Evolutionary conservation across 2,888 invertebrate species (phyloP), one percentile per base, ranked within the genome.

Genomic region (Cheilosia pagana): DNA sequence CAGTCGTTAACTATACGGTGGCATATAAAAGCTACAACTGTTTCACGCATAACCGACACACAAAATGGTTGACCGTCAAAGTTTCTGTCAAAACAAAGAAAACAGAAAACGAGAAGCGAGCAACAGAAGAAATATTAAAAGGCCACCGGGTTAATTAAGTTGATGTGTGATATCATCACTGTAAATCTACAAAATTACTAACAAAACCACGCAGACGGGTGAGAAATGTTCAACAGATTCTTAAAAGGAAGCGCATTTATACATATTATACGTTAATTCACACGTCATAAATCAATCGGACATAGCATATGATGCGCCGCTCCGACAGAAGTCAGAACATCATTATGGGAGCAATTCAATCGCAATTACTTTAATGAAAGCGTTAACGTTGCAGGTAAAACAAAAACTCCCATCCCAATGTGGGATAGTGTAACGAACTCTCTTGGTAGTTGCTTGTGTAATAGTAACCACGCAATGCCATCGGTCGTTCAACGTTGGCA

Each of bases 91-190:
- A 81, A 81, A 81, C 76, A 82, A 82, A 72, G 39, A 71, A 65
- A 60, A 71, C 23, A 48, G 3, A 48, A 70, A 57, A 28, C 7
- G 21, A 50, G 52, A 48, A 28, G 21, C 35, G 43, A 50, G 48
- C 6, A 23, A 31, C 21, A 71, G 63, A 72, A 53, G 62, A 72
- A 77, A 72, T 57, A 77, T 62, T 59, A 83, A 83, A 83, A 78
- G 83, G 83, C 74, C 83, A 83, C 14, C 74, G 50, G 74, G 79
- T 83, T 79, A 79, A 83, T 83, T 83, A 83, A 78, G 59, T 65
- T 78, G 79, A 83, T 78, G 83, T 78, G 79, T 83, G 83, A 78
- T 83, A 75, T 83, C 79, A 79, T 79, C 74, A 63, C 10, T 52
- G 60, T 75, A 74, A 75, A 78, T 74, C 60, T 78, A 83, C 45